Percentiles rank a stretch among this genome's conserved stretches.
These are phyloP conservation scores for Geococcyx californianus DNA, from an alignment of 2,113 vertebrate genomes.

Conservation along the genomic window DNA sequence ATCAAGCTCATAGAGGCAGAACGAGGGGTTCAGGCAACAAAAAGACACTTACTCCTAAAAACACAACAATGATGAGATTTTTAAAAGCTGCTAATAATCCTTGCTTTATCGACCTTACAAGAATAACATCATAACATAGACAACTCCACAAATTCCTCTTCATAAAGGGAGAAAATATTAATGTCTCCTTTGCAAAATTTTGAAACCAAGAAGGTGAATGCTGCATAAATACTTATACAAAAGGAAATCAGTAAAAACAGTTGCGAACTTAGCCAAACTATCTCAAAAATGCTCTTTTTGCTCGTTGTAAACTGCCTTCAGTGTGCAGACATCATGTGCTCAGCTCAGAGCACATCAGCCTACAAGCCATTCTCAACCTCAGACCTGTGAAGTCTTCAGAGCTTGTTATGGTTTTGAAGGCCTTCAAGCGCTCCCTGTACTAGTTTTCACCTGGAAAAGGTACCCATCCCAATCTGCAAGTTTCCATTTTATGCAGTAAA, in stretches of 20 bases:
- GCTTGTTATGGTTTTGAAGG: background rate
- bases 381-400: background rate
- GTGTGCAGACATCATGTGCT: background rate
- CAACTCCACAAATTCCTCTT: background rate
- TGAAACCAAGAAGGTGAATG: background rate
- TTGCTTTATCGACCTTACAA: slow-evolving; percentile 16
- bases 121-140: background rate
- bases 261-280: background rate
- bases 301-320: background rate
- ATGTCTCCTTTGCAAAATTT: background rate
- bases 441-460: slow-evolving; percentile 50
- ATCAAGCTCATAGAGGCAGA: background rate
- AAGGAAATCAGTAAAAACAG: background rate
- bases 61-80: slow-evolving; percentile 7
- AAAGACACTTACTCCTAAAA: background rate
- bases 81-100: slow-evolving; percentile 4
- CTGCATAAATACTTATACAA: background rate
- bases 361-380: background rate
- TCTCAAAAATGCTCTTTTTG: slow-evolving; percentile 17
- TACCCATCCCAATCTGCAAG: background rate
- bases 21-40: background rate
- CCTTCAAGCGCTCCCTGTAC: background rate
- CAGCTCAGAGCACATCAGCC: background rate
- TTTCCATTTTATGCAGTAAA: slow-evolving; percentile 40
- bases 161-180: background rate